phyloP scores from a whole-genome alignment of 2,113 vertebrate species.

The Corythoichthys haematopterus region DNA sequence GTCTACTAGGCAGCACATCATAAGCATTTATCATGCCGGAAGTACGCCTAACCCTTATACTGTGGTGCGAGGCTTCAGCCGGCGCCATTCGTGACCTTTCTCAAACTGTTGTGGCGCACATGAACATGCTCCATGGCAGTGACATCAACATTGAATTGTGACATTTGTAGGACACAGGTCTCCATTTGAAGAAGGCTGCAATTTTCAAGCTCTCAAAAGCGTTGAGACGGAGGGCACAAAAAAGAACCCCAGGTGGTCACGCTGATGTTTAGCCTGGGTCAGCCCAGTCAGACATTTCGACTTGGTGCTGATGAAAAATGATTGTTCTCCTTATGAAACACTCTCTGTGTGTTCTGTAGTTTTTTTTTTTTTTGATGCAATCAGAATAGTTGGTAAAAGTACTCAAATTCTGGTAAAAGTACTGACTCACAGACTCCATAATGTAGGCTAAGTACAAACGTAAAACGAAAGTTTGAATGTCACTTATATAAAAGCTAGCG shows the following conservation, averaged over 20 bases:
- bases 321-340: slow-evolving; percentile 34
- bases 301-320: slow-evolving; percentile 49
- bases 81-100: slow-evolving; percentile 45
- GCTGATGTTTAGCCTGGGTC: slow-evolving; percentile 25
- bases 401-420: too few species aligned
- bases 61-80: slow-evolving; percentile 18
- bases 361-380: slow-evolving; percentile 10
- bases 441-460: too few species aligned
- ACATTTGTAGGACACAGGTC: slow-evolving; percentile 21
- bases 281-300: slow-evolving; percentile 27
- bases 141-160: slow-evolving; percentile 30
- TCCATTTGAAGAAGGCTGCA: slow-evolving; percentile 51
- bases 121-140: slow-evolving; percentile 50
- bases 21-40: slow-evolving; percentile 31
- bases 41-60: slow-evolving; percentile 27
- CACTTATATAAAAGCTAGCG: too few species aligned
- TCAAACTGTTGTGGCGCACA: slow-evolving; percentile 38
- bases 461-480: too few species aligned
- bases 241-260: slow-evolving; percentile 60
- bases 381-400: too few species aligned
- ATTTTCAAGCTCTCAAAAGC: slow-evolving; percentile 52
- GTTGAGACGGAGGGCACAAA: slow-evolving; percentile 39
- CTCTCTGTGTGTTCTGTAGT: neutral
- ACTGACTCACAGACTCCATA: too few species aligned
- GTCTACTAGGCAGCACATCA: slow-evolving; percentile 49